Evolutionary conservation across 1,140 invertebrate species (phyloP).

Genomic region (Drosophila fuyamai): DNA sequence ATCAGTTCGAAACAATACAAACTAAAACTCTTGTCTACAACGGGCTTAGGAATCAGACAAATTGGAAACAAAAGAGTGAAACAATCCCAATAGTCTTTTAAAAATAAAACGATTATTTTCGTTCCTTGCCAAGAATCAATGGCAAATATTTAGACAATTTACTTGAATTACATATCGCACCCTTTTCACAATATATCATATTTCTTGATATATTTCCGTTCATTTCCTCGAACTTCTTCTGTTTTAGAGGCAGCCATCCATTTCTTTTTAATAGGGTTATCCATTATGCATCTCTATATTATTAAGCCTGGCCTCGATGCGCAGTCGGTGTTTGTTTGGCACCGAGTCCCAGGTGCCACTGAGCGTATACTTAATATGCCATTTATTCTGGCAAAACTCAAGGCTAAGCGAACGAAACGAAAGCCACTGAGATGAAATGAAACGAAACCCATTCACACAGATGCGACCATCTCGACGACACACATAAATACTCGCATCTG

Average conservation of each 20-base stretch:
- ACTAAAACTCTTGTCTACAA: too few species aligned
- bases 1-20: too few species aligned
- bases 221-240: neutral
- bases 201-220: constrained; percentile 4
- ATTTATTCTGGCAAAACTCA: constrained; percentile 66
- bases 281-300: constrained; percentile 35
- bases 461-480: constrained; percentile 34
- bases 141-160: neutral
- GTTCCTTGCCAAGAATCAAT: too few species aligned
- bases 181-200: constrained; percentile 3
- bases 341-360: constrained; percentile 64
- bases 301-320: constrained; percentile 35
- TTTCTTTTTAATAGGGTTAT: constrained; percentile 44
- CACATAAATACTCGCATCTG: constrained; percentile 36
- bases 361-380: constrained; percentile 81
- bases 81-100: too few species aligned
- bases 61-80: too few species aligned
- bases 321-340: constrained; percentile 32
- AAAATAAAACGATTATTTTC: too few species aligned
- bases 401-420: constrained; percentile 62
- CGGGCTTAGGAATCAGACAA: too few species aligned
- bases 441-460: constrained; percentile 61
- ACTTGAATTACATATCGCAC: neutral
- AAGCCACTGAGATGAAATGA: constrained; percentile 41
- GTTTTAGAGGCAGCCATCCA: constrained; percentile 17